Base-by-base conservation (phyloP, 1,140 invertebrate species). In the Acromyrmex charruanus region DNA sequence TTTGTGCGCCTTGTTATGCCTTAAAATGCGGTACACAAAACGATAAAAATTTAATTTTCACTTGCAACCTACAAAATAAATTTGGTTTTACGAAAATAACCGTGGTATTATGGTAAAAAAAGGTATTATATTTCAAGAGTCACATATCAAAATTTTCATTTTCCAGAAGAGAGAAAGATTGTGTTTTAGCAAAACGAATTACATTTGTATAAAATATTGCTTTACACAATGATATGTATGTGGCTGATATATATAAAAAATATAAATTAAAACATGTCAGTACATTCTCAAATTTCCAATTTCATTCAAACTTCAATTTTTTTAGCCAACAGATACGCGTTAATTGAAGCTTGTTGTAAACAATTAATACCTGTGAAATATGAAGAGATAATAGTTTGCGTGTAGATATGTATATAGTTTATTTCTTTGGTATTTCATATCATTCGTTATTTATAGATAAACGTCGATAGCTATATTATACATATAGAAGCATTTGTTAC, bases 11-110 rank as follows among this genome's bases (percentile, higher is more conserved):
- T 72, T 21, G 14, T 53, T 28, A 18, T 6, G 7, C 53, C 51
- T 59, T 84, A 74, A 84, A 25, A 63, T 18, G 25, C n/a, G n/a
- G 25, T 25, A n/a, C 18, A n/a, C 5, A 16, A 75, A 84, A 28
- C 16, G 6, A 84, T 74, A 74, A 84, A 84, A 84, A 84, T 84
- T 75, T 61, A 61, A 84, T 84, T 61, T 74, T 63, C 14, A n/a
- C 55, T 84, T 51, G 55, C 53, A 74, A 49, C 1, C 68, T 74
- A 28, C 69, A 49, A 44, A 74, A 31, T 35, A 74, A 58, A 75
- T 75, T 75, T 55, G 14, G 28, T 84, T 84, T 84, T 84, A 84
- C 59, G 39, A 59, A 84, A 74, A 84, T 75, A 75, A 82, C 55
- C 21, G 28, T 75, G 9, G 49, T 74, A 61, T 75, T 75, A 28